These are phyloP conservation scores for Arrhopalites spinosus DNA, from an alignment of 2,888 invertebrate genomes.

Conservation along the genomic window DNA sequence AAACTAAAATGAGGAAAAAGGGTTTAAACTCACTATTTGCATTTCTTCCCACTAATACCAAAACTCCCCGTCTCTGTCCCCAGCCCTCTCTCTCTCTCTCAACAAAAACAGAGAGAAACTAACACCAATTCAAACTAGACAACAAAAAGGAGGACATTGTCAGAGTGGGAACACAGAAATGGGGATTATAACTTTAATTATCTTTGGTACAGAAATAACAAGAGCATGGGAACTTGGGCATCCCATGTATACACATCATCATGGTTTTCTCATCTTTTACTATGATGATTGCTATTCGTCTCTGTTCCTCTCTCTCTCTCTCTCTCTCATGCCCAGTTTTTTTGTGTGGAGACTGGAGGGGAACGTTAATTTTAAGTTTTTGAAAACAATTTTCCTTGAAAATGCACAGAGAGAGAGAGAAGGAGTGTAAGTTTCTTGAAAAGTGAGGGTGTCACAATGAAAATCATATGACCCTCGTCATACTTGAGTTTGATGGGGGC, in stretches of 20 bases:
- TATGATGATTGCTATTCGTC: not conserved
- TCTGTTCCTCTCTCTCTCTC: not conserved
- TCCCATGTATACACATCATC: not conserved
- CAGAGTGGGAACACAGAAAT: not conserved
- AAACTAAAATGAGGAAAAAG: conserved; percentile 12
- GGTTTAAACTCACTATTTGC: conserved; percentile 5
- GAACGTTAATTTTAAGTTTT: no score
- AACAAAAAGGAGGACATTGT: not conserved
- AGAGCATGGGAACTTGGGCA: conserved; percentile 5
- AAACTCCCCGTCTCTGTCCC: not conserved
- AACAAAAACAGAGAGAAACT: not conserved
- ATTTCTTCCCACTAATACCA: conserved; percentile 5
- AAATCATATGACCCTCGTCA: conserved; percentile 28
- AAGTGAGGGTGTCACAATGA: conserved; percentile 19
- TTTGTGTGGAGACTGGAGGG: no score
- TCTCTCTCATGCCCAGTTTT: not conserved
- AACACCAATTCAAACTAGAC: no score
- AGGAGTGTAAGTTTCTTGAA: no score
- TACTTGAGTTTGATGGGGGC: not conserved
- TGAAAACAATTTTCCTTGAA: no score
- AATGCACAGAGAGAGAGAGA: not conserved
- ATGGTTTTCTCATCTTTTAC: not conserved
- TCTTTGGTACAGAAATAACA: not conserved
- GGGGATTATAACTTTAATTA: conserved; percentile 29
- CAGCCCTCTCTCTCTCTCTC: conserved; percentile 6